Evolutionary conservation across 2,888 invertebrate genomes (phyloP).

Genomic region (Rutpela maculata): DNA sequence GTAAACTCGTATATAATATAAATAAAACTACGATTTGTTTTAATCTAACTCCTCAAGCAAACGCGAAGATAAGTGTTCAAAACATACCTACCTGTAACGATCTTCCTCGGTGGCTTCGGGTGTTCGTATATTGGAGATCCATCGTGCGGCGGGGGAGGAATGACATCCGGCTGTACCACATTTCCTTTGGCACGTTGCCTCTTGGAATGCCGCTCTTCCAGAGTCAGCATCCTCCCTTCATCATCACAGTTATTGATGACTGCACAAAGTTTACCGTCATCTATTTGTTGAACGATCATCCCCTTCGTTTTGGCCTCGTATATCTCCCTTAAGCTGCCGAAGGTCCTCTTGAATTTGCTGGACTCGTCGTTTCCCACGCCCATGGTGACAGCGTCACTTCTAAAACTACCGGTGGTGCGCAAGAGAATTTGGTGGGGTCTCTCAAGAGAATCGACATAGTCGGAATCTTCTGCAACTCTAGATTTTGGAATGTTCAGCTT

Average conservation of each 20-base stretch:
- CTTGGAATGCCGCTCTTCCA: slow-evolving; percentile 84
- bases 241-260: slow-evolving; percentile 75
- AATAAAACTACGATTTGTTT: too few relatives aligned
- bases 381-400: slow-evolving; percentile 72
- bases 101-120: slow-evolving; percentile 78
- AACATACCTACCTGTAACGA: slow-evolving; percentile 65
- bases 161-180: slow-evolving; percentile 80
- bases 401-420: slow-evolving; percentile 83
- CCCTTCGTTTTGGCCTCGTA: slow-evolving; percentile 80
- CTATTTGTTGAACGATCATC: slow-evolving; percentile 72
- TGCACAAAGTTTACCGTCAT: slow-evolving; percentile 57
- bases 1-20: too few relatives aligned
- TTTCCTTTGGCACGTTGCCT: slow-evolving; percentile 79
- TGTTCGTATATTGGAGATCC: slow-evolving; percentile 77
- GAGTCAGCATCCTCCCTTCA: slow-evolving; percentile 79
- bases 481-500: slow-evolving; percentile 65
- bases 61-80: too few relatives aligned
- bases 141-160: slow-evolving; percentile 80
- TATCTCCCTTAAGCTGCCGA: slow-evolving; percentile 85
- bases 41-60: not conserved
- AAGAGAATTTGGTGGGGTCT: slow-evolving; percentile 78
- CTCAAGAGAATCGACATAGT: slow-evolving; percentile 77
- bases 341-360: slow-evolving; percentile 73
- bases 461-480: slow-evolving; percentile 59
- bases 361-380: slow-evolving; percentile 33